Conservation (phyloP, 2,113 vertebrate species). For the Platycercus adscitus region DNA sequence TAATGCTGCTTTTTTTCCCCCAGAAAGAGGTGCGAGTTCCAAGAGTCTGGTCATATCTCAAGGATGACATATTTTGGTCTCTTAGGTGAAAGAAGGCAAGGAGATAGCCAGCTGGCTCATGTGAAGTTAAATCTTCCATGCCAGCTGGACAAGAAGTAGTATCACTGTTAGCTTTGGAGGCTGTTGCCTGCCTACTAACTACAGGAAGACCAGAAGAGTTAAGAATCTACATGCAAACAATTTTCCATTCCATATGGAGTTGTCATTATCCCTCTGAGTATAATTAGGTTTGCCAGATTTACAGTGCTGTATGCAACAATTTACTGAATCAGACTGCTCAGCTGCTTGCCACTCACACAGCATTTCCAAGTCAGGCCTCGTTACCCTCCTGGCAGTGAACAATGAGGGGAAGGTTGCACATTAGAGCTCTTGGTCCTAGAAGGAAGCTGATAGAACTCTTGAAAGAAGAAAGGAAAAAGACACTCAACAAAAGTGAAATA, state of each 20-base stretch:
- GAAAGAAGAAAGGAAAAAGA: background rate
- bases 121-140: background rate
- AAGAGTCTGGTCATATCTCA: conserved; percentile 8
- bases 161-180: conserved; percentile 32
- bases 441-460: background rate
- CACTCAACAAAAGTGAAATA: background rate
- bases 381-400: conserved; percentile 26
- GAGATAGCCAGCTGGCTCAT: conserved; percentile 47
- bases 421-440: background rate
- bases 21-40: background rate
- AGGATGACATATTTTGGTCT: conserved; percentile 30
- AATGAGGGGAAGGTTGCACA: background rate
- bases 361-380: conserved; percentile 12
- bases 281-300: conserved; percentile 51
- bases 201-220: conserved; percentile 28
- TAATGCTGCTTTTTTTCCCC: background rate
- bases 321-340: conserved; percentile 30
- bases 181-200: conserved; percentile 21
- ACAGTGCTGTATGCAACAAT: background rate
- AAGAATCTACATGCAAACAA: conserved; percentile 31
- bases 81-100: conserved; percentile 22
- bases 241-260: conserved; percentile 61
- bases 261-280: conserved; percentile 35
- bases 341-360: conserved; percentile 36
- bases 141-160: conserved; percentile 48